phyloP scores from a whole-genome alignment of 1,140 invertebrate species.

The Drosophila kohkoa region DNA sequence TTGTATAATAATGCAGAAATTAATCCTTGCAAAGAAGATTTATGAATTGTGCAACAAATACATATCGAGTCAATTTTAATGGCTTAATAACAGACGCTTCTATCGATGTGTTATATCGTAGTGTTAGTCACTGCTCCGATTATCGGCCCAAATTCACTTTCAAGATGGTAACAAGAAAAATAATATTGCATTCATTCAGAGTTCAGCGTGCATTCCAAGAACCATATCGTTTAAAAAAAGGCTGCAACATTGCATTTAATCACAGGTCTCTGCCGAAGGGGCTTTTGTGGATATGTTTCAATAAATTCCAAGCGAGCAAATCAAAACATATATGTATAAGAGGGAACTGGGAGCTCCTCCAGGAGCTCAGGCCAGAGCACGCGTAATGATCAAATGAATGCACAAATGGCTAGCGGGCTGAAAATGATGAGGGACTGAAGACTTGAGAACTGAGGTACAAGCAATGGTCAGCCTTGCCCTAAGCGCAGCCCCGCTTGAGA shows the following conservation, averaged over 20 bases:
- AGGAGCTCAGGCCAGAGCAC: conserved; percentile 32
- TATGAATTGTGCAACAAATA: conserved; percentile 6
- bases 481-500: conserved; percentile 17
- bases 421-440: conserved; percentile 25
- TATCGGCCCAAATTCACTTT: conserved; percentile 25
- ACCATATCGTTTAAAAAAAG: conserved; percentile 73
- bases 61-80: conserved; percentile 8
- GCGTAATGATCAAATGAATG: conserved; percentile 78
- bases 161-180: conserved; percentile 15
- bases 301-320: conserved; percentile 74
- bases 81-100: conserved; percentile 23
- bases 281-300: conserved; percentile 68
- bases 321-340: conserved; percentile 61
- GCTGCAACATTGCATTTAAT: conserved; percentile 63
- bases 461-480: conserved; percentile 41
- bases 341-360: conserved; percentile 18
- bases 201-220: conserved; percentile 57
- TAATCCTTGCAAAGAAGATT: neutral
- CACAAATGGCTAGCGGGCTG: conserved; percentile 68
- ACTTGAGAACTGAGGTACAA: neutral
- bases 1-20: neutral
- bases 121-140: conserved; percentile 8
- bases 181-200: conserved; percentile 39
- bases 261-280: conserved; percentile 49
- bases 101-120: conserved; percentile 2